These are phyloP conservation scores for Fabriciana adippe DNA, from an alignment of 2,888 invertebrate genomes.

Conservation along the genomic window DNA sequence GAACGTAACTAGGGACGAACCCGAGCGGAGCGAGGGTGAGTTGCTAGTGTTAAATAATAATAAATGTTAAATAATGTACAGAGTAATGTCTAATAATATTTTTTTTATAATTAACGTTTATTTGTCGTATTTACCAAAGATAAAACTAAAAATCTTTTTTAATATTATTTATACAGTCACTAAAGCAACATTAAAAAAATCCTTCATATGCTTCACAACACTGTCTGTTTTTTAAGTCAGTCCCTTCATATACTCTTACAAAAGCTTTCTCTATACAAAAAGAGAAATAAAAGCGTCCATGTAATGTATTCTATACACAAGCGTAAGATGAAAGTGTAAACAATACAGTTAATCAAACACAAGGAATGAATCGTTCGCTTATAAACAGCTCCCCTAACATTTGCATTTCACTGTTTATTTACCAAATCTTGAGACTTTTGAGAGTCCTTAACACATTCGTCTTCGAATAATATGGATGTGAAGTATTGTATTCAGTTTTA, in stretches of 20 bases:
- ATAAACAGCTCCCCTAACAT: conserved; percentile 36
- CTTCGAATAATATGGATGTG: background rate
- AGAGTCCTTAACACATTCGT: conserved; percentile 20
- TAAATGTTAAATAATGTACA: too few species aligned
- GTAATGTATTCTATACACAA: conserved; percentile 12
- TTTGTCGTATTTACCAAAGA: too few species aligned
- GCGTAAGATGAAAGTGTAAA: conserved; percentile 35
- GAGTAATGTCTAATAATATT: too few species aligned
- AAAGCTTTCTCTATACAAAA: conserved; percentile 16
- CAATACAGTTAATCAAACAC: conserved; percentile 40
- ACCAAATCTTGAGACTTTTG: conserved; percentile 25
- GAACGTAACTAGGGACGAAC: too few species aligned
- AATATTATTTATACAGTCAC: too few species aligned
- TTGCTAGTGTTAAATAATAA: too few species aligned
- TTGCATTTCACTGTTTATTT: conserved; percentile 36
- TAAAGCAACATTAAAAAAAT: too few species aligned
- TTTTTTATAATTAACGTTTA: too few species aligned
- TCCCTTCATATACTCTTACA: conserved; percentile 3
- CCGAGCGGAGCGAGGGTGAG: too few species aligned
- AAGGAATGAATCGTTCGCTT: conserved; percentile 39
- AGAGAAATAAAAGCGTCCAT: conserved; percentile 11
- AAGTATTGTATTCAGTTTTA: too few species aligned
- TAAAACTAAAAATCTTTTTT: too few species aligned
- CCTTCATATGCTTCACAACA: too few species aligned
- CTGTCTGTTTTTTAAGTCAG: background rate